These are phyloP conservation scores for Ormia ochracea DNA, from an alignment of 2,888 invertebrate genomes.

Conservation along the genomic window DNA sequence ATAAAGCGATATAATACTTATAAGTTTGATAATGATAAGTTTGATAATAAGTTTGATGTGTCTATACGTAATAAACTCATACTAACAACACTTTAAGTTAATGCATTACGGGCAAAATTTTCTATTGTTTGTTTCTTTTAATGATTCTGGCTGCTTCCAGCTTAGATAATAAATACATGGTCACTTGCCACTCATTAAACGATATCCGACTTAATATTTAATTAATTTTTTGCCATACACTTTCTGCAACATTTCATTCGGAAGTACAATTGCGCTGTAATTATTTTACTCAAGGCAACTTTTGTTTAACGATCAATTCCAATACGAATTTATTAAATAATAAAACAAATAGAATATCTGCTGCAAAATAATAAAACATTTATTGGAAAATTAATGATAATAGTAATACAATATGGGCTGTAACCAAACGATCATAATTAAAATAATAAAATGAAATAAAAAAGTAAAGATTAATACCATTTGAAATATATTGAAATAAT, in stretches of 20 bases:
- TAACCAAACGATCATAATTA: background rate
- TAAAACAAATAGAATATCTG: background rate
- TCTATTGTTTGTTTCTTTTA: slow-evolving; percentile 25
- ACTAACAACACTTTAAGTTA: no score
- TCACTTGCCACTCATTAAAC: background rate
- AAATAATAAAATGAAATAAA: slow-evolving; percentile 26
- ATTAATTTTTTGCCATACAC: background rate
- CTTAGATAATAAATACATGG: slow-evolving; percentile 6
- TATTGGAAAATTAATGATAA: background rate
- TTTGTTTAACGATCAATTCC: background rate
- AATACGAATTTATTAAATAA: background rate
- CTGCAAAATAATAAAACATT: background rate
- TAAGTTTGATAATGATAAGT: no score
- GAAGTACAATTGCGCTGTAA: background rate
- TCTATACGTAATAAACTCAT: no score
- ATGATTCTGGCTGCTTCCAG: slow-evolving; percentile 26
- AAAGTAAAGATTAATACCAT: slow-evolving; percentile 12
- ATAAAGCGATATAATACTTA: no score
- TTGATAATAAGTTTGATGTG: no score
- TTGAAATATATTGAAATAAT: background rate
- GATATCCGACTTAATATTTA: background rate
- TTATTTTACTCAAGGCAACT: background rate
- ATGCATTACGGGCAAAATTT: background rate
- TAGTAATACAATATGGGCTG: background rate
- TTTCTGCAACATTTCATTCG: no score